Percentiles rank a stretch among this genome's conserved stretches.
phyloP scores from a whole-genome alignment of 2,888 invertebrate species.

The Eristalinus sepulchralis region DNA sequence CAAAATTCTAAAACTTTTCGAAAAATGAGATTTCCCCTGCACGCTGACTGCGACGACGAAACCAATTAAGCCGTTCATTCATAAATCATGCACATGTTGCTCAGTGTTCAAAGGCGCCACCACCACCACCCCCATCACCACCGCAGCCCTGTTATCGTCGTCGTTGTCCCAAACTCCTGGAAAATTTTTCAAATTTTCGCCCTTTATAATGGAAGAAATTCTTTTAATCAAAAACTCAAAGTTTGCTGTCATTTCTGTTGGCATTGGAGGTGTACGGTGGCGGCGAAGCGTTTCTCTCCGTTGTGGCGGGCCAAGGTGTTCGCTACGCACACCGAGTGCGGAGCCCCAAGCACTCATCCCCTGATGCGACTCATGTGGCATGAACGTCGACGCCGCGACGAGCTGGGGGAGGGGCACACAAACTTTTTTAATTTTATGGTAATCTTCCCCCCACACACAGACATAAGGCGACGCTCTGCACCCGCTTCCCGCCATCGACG shows the following conservation, averaged over 20 bases:
- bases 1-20: constrained; percentile 32
- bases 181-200: constrained; percentile 57
- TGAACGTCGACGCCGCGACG: not conserved
- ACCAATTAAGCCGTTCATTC: constrained; percentile 65
- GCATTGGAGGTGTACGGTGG: constrained; percentile 3
- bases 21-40: constrained; percentile 16
- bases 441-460: constrained; percentile 54
- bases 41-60: constrained; percentile 4
- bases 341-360: constrained; percentile 1
- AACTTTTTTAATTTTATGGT: constrained; percentile 72
- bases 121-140: not conserved
- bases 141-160: too few relatives aligned
- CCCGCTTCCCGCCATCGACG: not conserved
- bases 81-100: constrained; percentile 69
- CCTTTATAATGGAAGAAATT: constrained; percentile 54
- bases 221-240: constrained; percentile 68
- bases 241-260: constrained; percentile 63
- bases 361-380: constrained; percentile 3
- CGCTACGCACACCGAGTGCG: not conserved
- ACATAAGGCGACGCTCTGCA: not conserved
- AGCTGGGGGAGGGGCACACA: constrained; percentile 14
- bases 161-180: not conserved
- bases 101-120: constrained; percentile 2
- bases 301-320: constrained; percentile 32
- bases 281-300: constrained; percentile 18